Base-by-base conservation (phyloP, 2,888 invertebrate species). In the Seira musarum region DNA sequence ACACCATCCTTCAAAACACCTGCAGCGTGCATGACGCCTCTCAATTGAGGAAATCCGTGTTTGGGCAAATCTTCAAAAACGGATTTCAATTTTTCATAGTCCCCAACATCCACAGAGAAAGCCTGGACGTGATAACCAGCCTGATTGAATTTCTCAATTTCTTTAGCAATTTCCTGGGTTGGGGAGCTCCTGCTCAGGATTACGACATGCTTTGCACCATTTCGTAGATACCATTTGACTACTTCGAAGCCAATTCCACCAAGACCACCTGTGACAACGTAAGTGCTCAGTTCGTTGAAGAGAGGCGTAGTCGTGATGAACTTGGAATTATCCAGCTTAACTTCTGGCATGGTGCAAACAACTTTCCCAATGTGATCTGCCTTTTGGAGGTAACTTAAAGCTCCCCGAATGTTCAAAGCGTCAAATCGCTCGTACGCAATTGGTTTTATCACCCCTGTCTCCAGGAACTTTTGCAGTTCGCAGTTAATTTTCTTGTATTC, bases 381-480 rank as follows among this genome's bases (percentile, higher is more conserved):
- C 57, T 82, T 83, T 46, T 81, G 81, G 5, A 83, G 64, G n/a
- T 80, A 67, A 13, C 15, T 24, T 0, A 83, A 40, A 2, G 83
- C 83, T 0, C 74, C 83, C 6, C 81, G 75, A 53, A 73, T 72
- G 22, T 74, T 35, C 2, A 66, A 17, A 1, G 64, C 76, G 13
- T 83, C 81, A 69, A 82, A 83, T 63, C 81, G 17, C 2, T 60
- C 71, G 65, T 77, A 82, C 2, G 83, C 79, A 15, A 83, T 75
- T 0, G 83, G 81, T 17, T 46, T 60, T 1, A 77, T 25, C 1
- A 46, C 10, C 5, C 21, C 76, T 5, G 61, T n/a, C 0, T 22
- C 57, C 24, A 79, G 21, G 35, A 72, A 76, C 0, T 70, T 40
- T 10, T 65, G 19, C 25, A 79, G 57, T 24, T 53, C 63, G 0